Evolutionary conservation across 2,888 invertebrate genomes (phyloP).

Genomic region (Chloroclysta siterata): DNA sequence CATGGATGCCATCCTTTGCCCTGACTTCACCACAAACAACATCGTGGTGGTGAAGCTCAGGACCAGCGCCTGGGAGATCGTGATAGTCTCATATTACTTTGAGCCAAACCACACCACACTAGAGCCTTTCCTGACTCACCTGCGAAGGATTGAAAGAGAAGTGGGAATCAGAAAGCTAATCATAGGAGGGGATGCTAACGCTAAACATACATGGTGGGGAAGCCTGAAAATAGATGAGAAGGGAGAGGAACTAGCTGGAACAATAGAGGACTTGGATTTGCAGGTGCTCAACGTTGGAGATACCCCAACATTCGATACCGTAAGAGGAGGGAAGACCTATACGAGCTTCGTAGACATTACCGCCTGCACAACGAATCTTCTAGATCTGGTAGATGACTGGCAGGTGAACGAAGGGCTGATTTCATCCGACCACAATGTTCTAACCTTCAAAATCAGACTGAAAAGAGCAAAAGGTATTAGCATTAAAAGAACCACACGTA

Average conservation of each 20-base stretch:
- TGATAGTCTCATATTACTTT: too few species aligned
- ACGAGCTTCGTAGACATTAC: neutral
- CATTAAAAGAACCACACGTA: conserved; percentile 8
- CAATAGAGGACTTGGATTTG: neutral
- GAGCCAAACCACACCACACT: too few species aligned
- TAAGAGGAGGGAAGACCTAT: neutral
- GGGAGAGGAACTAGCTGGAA: neutral
- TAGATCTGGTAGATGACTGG: conserved; percentile 11
- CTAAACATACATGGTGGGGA: too few species aligned
- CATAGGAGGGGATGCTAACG: too few species aligned
- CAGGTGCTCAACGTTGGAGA: neutral
- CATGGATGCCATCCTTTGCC: too few species aligned
- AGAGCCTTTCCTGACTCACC: too few species aligned
- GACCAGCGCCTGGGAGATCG: too few species aligned
- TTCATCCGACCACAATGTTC: conserved; percentile 37
- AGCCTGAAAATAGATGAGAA: neutral
- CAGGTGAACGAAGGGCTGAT: neutral
- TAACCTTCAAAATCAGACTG: conserved; percentile 33
- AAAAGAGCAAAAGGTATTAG: conserved; percentile 19
- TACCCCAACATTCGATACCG: neutral
- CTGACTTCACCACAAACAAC: too few species aligned
- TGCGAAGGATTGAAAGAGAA: too few species aligned
- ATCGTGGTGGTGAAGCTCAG: too few species aligned
- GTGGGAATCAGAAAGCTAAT: too few species aligned
- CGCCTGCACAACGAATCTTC: neutral